These are phyloP conservation scores for Peribatodes rhomboidaria DNA, from an alignment of 2,888 invertebrate genomes.

Conservation along the genomic window DNA sequence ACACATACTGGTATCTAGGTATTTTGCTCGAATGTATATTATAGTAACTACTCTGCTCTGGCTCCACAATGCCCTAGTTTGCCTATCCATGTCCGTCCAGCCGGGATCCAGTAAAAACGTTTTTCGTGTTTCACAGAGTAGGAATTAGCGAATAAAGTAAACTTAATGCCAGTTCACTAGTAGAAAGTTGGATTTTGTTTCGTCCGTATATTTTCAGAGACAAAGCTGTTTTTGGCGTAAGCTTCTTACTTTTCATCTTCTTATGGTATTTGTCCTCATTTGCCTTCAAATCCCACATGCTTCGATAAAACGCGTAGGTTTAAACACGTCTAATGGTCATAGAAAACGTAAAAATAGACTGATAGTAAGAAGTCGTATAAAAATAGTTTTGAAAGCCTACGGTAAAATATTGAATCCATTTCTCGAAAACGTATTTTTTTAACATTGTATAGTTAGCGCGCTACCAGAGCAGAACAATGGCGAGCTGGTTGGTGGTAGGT, in stretches of 20 bases:
- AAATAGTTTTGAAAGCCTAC: too few relatives aligned
- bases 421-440: too few relatives aligned
- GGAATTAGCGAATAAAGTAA: slow-evolving; percentile 12
- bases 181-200: neutral
- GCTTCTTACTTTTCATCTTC: neutral
- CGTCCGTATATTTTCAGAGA: neutral
- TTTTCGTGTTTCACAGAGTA: slow-evolving; percentile 17
- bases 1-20: too few relatives aligned
- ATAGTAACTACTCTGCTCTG: neutral
- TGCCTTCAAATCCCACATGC: neutral
- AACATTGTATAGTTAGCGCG: too few relatives aligned
- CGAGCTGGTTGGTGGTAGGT: too few relatives aligned
- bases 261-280: neutral
- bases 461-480: too few relatives aligned
- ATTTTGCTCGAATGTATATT: neutral
- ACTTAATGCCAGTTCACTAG: slow-evolving; percentile 3
- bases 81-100: neutral
- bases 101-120: slow-evolving; percentile 4
- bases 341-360: too few relatives aligned
- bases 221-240: neutral
- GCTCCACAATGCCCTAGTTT: neutral
- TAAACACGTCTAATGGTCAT: too few relatives aligned
- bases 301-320: too few relatives aligned
- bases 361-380: too few relatives aligned
- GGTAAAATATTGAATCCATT: too few relatives aligned